Evolutionary conservation across 1,140 invertebrate genomes (phyloP).

Genomic region (Rhagoletis zephyria): DNA sequence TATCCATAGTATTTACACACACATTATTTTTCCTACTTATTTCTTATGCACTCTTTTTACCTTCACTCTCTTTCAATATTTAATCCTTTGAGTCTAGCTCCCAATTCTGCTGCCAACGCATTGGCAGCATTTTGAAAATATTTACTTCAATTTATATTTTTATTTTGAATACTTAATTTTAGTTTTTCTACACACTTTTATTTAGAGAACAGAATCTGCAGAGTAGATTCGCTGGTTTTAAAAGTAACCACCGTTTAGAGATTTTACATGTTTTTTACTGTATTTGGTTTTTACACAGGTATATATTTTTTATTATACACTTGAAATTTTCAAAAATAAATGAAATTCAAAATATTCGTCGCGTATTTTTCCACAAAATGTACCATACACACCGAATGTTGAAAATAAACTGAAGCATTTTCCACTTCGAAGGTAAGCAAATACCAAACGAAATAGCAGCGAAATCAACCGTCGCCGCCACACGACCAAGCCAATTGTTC

Average conservation of each 20-base stretch:
- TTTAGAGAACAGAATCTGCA: background rate
- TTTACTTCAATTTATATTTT: conserved; percentile 15
- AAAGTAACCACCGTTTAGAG: background rate
- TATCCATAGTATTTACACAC: background rate
- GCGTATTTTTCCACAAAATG: conserved; percentile 5
- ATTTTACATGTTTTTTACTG: background rate
- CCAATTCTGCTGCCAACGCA: conserved; percentile 37
- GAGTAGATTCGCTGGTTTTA: background rate
- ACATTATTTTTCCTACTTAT: background rate
- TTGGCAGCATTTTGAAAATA: conserved; percentile 39
- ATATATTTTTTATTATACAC: background rate
- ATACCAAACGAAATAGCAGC: background rate
- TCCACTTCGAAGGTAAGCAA: conserved; percentile 35
- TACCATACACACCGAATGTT: conserved; percentile 49
- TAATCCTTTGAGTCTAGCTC: conserved; percentile 53
- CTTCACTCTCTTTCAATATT: background rate
- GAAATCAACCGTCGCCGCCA: background rate
- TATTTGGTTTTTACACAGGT: background rate
- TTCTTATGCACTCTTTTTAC: background rate
- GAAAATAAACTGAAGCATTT: conserved; percentile 50
- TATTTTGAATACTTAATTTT: background rate
- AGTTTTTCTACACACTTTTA: no score
- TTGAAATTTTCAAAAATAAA: conserved; percentile 14
- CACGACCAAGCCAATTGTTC: background rate
- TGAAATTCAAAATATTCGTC: conserved; percentile 40